These are phyloP conservation scores for Champsocephalus gunnari DNA, from an alignment of 2,797 vertebrate species.

Conservation along the genomic window DNA sequence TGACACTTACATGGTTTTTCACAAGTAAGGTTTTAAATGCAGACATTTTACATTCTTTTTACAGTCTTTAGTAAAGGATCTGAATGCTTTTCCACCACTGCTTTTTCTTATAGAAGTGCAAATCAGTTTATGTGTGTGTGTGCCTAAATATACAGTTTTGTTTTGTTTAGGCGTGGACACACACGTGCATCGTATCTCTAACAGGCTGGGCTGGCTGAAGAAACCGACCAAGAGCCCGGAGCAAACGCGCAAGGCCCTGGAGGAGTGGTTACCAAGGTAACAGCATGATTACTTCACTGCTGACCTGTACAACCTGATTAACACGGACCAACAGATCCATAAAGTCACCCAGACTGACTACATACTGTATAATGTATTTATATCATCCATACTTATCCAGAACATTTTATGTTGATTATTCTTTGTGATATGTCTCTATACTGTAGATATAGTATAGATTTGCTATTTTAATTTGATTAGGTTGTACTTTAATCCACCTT, in stretches of 20 bases:
- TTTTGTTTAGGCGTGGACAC: slow-evolving; percentile 92
- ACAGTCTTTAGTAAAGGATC: too few species aligned
- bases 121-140: not conserved
- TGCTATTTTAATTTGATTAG: too few species aligned
- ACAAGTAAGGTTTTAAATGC: too few species aligned
- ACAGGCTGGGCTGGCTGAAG: slow-evolving; percentile 90
- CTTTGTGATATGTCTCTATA: too few species aligned
- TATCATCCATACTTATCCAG: too few species aligned
- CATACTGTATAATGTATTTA: not conserved
- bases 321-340: not conserved
- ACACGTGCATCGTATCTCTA: slow-evolving; percentile 94
- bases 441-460: too few species aligned
- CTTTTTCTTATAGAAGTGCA: not conserved
- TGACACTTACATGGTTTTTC: too few species aligned
- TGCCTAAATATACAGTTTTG: not conserved
- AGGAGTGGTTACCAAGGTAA: slow-evolving; percentile 96
- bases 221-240: slow-evolving; percentile 88
- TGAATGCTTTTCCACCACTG: too few species aligned
- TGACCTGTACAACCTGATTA: not conserved
- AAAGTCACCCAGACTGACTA: not conserved
- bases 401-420: too few species aligned
- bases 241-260: slow-evolving; percentile 88
- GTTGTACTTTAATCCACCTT: too few species aligned
- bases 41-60: too few species aligned
- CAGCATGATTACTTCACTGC: not conserved